These are phyloP conservation scores for Mobula birostris DNA, from an alignment of 2,113 vertebrate genomes.

Conservation along the genomic window DNA sequence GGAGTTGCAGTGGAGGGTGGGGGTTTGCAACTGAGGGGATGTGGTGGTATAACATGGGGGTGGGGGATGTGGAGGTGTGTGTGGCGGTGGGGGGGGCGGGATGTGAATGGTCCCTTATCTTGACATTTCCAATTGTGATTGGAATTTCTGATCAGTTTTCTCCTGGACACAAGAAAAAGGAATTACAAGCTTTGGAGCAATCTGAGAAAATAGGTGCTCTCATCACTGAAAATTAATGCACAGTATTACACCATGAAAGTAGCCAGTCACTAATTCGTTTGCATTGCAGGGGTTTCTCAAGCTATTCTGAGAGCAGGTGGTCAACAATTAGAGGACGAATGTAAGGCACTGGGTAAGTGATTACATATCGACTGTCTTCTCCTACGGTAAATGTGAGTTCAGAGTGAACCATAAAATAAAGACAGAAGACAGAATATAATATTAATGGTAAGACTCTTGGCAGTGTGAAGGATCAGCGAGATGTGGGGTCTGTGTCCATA, in stretches of 20 bases:
- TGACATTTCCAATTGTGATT: neutral
- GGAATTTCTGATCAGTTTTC: neutral
- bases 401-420: neutral
- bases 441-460: no score
- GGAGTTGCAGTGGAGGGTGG: no score
- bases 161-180: neutral
- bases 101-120: no score
- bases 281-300: slow-evolving; percentile 47
- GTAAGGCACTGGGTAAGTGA: slow-evolving; percentile 44
- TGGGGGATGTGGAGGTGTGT: no score
- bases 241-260: no score
- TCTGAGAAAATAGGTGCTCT: neutral
- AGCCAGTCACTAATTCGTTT: neutral
- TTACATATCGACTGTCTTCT: neutral
- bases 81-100: no score
- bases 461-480: no score
- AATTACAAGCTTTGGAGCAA: neutral
- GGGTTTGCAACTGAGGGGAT: no score
- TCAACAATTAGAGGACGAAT: slow-evolving; percentile 46
- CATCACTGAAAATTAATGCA: neutral
- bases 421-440: no score
- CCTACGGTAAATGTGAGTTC: neutral
- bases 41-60: no score
- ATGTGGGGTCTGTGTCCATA: no score
- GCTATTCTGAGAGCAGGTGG: slow-evolving; percentile 50